Evolutionary conservation across 2,888 invertebrate species (phyloP).

Genomic region (Zelleria hepariella): DNA sequence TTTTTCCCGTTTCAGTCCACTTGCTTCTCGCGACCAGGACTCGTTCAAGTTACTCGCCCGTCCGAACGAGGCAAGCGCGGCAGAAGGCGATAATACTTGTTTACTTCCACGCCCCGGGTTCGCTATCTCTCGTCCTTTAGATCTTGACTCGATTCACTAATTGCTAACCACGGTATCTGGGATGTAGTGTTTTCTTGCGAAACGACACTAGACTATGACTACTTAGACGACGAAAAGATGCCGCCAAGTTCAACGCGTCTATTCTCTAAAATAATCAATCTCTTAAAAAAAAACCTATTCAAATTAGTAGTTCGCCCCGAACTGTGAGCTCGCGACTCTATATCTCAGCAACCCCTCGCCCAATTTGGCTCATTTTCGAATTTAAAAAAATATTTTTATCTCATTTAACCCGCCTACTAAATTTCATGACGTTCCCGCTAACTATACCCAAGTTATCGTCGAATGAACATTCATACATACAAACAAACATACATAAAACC

Average conservation of each 20-base stretch:
- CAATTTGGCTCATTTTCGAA: too few species aligned
- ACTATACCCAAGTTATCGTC: too few species aligned
- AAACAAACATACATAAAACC: too few species aligned
- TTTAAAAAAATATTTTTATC: neutral
- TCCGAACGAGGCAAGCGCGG: neutral
- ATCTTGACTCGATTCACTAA: constrained; percentile 24
- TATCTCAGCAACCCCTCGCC: too few species aligned
- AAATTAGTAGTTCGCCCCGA: neutral
- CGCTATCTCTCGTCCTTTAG: constrained; percentile 8
- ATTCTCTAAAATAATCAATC: neutral
- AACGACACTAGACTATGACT: too few species aligned
- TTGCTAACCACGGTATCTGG: constrained; percentile 16
- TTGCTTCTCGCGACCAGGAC: neutral
- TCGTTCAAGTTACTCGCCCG: neutral
- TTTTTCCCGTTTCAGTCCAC: neutral
- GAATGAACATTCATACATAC: too few species aligned
- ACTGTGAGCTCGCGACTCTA: too few species aligned
- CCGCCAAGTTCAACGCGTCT: neutral
- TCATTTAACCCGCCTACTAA: too few species aligned
- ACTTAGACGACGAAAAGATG: too few species aligned
- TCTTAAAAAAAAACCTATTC: neutral
- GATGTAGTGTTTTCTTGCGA: neutral
- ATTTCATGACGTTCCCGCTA: too few species aligned
- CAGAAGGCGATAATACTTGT: constrained; percentile 8
- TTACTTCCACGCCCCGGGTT: constrained; percentile 4